phyloP scores from a whole-genome alignment of 2,113 vertebrate species.

The Cardinalis cardinalis region DNA sequence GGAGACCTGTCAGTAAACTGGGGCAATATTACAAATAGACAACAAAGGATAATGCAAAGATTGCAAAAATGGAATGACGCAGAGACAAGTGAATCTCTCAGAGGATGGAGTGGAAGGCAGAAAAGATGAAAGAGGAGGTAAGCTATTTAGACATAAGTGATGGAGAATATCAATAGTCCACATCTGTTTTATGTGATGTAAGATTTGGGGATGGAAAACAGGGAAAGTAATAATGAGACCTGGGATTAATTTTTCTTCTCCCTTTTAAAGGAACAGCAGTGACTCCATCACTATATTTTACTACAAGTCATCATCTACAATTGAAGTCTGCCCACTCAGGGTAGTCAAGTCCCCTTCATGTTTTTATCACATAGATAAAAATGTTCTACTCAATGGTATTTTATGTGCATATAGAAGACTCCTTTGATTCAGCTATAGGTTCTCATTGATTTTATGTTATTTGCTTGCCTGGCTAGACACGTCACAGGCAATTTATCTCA shows the following conservation, averaged over 20 bases:
- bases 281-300: background rate
- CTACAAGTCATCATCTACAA: background rate
- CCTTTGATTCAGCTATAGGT: background rate
- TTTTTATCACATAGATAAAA: background rate
- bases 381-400: background rate
- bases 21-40: constrained; percentile 23
- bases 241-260: background rate
- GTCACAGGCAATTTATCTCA: background rate
- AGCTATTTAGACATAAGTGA: background rate
- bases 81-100: background rate
- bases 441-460: background rate
- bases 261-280: background rate
- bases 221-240: background rate
- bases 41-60: background rate
- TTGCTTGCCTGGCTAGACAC: background rate
- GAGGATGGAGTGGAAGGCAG: background rate
- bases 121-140: constrained; percentile 14
- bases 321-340: background rate
- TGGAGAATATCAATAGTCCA: background rate
- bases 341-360: background rate
- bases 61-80: background rate
- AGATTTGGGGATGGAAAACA: background rate
- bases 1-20: constrained; percentile 19
- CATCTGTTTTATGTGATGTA: background rate
- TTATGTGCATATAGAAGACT: background rate